phyloP scores from a whole-genome alignment of 1,140 invertebrate species.

The Neomicropteryx cornuta region DNA sequence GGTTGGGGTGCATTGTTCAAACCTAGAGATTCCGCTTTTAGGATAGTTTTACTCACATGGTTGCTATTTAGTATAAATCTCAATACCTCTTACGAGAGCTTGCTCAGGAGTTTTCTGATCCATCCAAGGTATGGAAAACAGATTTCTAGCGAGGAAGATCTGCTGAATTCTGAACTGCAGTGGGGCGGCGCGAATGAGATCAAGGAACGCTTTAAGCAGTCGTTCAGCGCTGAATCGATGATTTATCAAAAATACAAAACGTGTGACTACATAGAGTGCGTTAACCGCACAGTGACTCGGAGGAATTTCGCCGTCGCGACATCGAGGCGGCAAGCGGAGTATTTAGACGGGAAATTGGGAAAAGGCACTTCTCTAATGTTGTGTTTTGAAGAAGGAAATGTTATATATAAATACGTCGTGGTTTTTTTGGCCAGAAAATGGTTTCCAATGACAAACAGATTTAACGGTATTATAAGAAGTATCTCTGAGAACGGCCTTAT shows the following conservation, averaged over 20 bases:
- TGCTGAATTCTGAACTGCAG: slow-evolving; percentile 29
- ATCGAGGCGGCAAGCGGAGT: slow-evolving; percentile 31
- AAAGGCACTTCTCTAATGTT: slow-evolving; percentile 28
- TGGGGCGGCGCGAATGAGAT: slow-evolving; percentile 34
- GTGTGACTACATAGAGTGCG: slow-evolving; percentile 28
- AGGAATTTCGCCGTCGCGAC: slow-evolving; percentile 33
- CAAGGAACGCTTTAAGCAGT: too few relatives aligned
- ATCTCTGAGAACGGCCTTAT: slow-evolving; percentile 37
- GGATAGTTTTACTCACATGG: slow-evolving; percentile 34
- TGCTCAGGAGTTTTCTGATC: slow-evolving; percentile 37
- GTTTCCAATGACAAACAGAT: slow-evolving; percentile 31
- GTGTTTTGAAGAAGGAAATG: slow-evolving; percentile 32
- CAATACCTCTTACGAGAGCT: slow-evolving; percentile 36
- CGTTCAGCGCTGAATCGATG: too few relatives aligned
- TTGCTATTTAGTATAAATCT: slow-evolving; percentile 37
- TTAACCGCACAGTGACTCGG: slow-evolving; percentile 24
- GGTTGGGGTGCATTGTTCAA: slow-evolving; percentile 33
- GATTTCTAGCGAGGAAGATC: slow-evolving; percentile 30
- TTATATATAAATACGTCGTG: slow-evolving; percentile 36
- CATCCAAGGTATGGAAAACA: slow-evolving; percentile 36
- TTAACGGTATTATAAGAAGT: slow-evolving; percentile 34
- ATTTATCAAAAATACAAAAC: slow-evolving; percentile 34
- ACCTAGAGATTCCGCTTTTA: slow-evolving; percentile 29
- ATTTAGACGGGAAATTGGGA: slow-evolving; percentile 30
- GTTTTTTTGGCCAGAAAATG: slow-evolving; percentile 30